Conservation (phyloP, 2,797 vertebrate genomes). For the Sebastes melanostomus region DNA sequence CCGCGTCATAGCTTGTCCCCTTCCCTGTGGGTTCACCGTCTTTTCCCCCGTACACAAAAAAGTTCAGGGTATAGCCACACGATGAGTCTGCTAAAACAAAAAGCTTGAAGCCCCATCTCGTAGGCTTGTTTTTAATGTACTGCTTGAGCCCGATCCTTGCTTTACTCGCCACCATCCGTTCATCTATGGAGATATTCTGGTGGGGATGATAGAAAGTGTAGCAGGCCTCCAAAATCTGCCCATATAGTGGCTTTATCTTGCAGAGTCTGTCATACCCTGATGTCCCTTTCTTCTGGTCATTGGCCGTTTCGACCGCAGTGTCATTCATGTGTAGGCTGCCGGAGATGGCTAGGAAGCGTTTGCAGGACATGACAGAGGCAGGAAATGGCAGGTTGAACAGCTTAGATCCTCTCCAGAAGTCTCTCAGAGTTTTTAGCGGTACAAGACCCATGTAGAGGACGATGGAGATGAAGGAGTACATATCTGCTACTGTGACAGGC, state of each 20-base stretch:
- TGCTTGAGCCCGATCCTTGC: constrained; percentile 67
- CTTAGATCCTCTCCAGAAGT: constrained; percentile 62
- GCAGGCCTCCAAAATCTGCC: constrained; percentile 65
- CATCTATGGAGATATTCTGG: constrained; percentile 74
- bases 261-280: constrained; percentile 55
- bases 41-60: constrained; percentile 70
- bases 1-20: constrained; percentile 59
- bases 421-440: constrained; percentile 61
- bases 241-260: constrained; percentile 71
- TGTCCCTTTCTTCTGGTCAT: constrained; percentile 60
- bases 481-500: constrained; percentile 47
- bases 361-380: constrained; percentile 56
- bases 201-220: constrained; percentile 64
- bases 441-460: constrained; percentile 71
- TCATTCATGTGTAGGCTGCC: constrained; percentile 64
- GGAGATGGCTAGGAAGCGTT: constrained; percentile 59
- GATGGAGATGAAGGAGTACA: constrained; percentile 63
- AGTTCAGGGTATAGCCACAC: constrained; percentile 72
- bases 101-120: constrained; percentile 75
- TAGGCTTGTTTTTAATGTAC: constrained; percentile 72
- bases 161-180: constrained; percentile 75
- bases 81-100: constrained; percentile 72
- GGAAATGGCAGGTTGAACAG: constrained; percentile 65
- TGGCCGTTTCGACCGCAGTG: constrained; percentile 42
- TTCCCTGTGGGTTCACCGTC: constrained; percentile 37